Evolutionary conservation across 2,888 invertebrate genomes (phyloP).

Genomic region (Habroteleia sp.): DNA sequence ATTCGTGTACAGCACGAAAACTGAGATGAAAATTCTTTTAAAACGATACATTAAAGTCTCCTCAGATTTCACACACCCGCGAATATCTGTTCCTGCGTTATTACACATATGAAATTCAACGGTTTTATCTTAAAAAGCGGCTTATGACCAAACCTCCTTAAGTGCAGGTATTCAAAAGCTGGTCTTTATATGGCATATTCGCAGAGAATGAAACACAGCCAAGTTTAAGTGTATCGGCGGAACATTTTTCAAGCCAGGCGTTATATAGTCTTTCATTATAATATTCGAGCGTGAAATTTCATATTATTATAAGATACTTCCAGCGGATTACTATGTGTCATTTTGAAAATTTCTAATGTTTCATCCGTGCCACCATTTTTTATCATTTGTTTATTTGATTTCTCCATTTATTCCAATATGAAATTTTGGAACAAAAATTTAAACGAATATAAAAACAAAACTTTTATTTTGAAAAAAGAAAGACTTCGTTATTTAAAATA

Average conservation of each 20-base stretch:
- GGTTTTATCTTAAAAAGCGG: slow-evolving; percentile 56
- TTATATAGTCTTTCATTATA: slow-evolving; percentile 39
- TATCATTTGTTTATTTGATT: too few relatives aligned
- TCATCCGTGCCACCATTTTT: not conserved
- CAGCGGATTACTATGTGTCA: slow-evolving; percentile 13
- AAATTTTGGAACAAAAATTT: too few relatives aligned
- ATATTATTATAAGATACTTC: slow-evolving; percentile 36
- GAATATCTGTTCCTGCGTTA: slow-evolving; percentile 26
- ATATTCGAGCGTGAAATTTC: slow-evolving; percentile 40
- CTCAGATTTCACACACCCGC: slow-evolving; percentile 41
- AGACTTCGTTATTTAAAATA: too few relatives aligned
- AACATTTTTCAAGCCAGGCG: slow-evolving; percentile 17
- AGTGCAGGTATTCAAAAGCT: slow-evolving; percentile 45
- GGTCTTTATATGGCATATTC: slow-evolving; percentile 30
- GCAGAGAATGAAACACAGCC: slow-evolving; percentile 30
- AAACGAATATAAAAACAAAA: too few relatives aligned
- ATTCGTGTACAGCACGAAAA: slow-evolving; percentile 9
- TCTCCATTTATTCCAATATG: too few relatives aligned
- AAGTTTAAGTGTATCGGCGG: slow-evolving; percentile 42
- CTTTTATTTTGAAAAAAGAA: too few relatives aligned
- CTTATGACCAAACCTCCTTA: slow-evolving; percentile 50
- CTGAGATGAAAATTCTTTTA: slow-evolving; percentile 35
- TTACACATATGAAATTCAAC: slow-evolving; percentile 40
- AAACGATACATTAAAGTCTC: slow-evolving; percentile 46
- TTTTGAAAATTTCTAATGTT: slow-evolving; percentile 12